Conservation (phyloP, 2,888 invertebrate genomes). For the Megamerina dolium region DNA sequence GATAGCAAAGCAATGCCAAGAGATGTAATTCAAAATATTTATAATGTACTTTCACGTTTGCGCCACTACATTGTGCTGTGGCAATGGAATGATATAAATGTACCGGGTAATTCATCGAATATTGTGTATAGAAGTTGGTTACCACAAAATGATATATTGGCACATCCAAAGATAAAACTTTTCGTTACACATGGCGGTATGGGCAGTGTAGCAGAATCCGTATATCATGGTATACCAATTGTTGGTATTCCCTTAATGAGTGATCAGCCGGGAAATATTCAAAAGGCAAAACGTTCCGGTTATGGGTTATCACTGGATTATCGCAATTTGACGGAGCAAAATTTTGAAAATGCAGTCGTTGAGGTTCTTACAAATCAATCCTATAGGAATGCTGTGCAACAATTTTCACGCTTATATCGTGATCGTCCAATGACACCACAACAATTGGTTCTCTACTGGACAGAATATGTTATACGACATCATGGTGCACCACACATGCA, state of each 20-base stretch:
- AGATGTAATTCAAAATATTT: constrained; percentile 44
- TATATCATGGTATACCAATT: constrained; percentile 70
- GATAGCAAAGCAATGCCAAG: constrained; percentile 2
- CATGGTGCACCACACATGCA: constrained; percentile 52
- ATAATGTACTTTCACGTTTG: constrained; percentile 54
- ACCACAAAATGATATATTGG: constrained; percentile 66
- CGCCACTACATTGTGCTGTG: constrained; percentile 58
- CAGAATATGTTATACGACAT: constrained; percentile 53
- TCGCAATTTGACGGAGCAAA: constrained; percentile 13
- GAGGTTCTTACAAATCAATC: constrained; percentile 26
- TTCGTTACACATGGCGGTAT: constrained; percentile 52
- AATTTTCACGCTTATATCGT: constrained; percentile 48
- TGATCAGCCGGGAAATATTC: constrained; percentile 70
- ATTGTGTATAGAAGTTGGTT: constrained; percentile 44
- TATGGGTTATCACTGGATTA: constrained; percentile 22
- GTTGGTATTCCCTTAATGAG: constrained; percentile 70
- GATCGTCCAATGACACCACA: constrained; percentile 52
- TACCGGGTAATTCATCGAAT: constrained; percentile 35
- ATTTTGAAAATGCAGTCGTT: constrained; percentile 17
- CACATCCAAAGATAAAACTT: constrained; percentile 61
- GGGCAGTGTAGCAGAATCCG: constrained; percentile 69
- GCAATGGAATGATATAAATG: constrained; percentile 58
- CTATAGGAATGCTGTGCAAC: constrained; percentile 36
- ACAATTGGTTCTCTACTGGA: constrained; percentile 53
- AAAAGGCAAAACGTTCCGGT: constrained; percentile 63